A percentile compares a stretch with the other conserved stretches of the same genome.
These are phyloP conservation scores for Zygothrica quintamaculata DNA, from an alignment of 2,888 invertebrate genomes.

Conservation along the genomic window DNA sequence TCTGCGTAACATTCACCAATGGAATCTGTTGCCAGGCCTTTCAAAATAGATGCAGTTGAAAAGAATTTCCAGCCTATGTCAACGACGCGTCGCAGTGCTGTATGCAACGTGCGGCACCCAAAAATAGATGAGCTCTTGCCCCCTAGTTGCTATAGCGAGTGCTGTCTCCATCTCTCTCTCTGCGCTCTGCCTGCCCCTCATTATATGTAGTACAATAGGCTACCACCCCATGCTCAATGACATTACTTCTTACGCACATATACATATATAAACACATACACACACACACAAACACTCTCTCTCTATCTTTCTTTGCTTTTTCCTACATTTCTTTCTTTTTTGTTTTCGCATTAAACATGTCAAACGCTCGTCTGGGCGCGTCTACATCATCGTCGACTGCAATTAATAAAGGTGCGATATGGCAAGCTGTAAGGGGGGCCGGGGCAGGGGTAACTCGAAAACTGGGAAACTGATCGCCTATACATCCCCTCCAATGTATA, in stretches of 20 bases:
- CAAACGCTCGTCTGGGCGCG: constrained; percentile 69
- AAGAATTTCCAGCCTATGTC: constrained; percentile 74
- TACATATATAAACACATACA: too few species aligned
- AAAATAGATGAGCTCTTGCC: constrained; percentile 61
- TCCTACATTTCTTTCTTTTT: constrained; percentile 5
- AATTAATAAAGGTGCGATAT: constrained; percentile 83
- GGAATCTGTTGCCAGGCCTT: constrained; percentile 44
- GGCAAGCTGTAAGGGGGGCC: constrained; percentile 45
- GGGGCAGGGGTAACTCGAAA: constrained; percentile 5
- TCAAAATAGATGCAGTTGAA: constrained; percentile 48
- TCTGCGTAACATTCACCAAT: constrained; percentile 17
- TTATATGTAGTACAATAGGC: background rate
- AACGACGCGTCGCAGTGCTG: constrained; percentile 48
- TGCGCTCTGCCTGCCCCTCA: background rate
- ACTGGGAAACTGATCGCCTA: constrained; percentile 42
- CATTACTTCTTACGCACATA: too few species aligned
- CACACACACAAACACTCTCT: too few species aligned
- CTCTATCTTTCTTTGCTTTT: background rate
- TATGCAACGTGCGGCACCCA: too few species aligned
- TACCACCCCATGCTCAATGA: too few species aligned
- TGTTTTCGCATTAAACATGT: constrained; percentile 78
- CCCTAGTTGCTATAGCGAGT: constrained; percentile 13
- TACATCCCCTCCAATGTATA: constrained; percentile 9
- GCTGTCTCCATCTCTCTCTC: background rate
- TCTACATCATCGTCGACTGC: constrained; percentile 67